Evolutionary conservation across 2,797 vertebrate species (phyloP).

Genomic region (Hippoglossus hippoglossus): DNA sequence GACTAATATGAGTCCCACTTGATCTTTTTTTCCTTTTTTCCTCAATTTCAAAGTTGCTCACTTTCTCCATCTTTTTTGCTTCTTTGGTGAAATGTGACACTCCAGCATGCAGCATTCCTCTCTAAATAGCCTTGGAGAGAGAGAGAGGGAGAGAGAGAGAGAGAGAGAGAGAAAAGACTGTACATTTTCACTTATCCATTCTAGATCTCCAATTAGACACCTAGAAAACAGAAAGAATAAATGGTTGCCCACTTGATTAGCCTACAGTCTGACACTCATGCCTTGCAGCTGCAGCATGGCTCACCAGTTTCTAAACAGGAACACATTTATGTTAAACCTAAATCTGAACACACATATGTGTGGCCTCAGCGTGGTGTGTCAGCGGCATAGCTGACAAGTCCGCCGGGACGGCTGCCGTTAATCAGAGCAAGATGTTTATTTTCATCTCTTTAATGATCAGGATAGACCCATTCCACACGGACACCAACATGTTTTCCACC

Average conservation of each 20-base stretch:
- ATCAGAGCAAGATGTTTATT: slow-evolving; percentile 78
- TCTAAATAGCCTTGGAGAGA: slow-evolving; percentile 50
- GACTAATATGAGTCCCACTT: slow-evolving; percentile 17
- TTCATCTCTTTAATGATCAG: slow-evolving; percentile 74
- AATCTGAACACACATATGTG: slow-evolving; percentile 58
- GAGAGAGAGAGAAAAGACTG: slow-evolving; percentile 3
- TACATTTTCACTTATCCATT: slow-evolving; percentile 40
- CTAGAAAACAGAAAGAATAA: background rate
- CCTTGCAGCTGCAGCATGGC: slow-evolving; percentile 36
- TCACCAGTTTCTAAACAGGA: slow-evolving; percentile 40
- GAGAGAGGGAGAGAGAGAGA: background rate
- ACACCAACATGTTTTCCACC: slow-evolving; percentile 66
- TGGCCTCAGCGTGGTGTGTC: slow-evolving; percentile 23
- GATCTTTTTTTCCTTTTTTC: slow-evolving; percentile 12
- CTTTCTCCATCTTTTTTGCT: slow-evolving; percentile 51
- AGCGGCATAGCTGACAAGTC: slow-evolving; percentile 55
- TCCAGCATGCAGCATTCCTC: slow-evolving; percentile 65
- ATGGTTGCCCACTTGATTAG: background rate
- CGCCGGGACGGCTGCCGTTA: slow-evolving; percentile 50
- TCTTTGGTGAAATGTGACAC: slow-evolving; percentile 76
- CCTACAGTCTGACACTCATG: slow-evolving; percentile 23
- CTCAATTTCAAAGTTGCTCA: slow-evolving; percentile 38
- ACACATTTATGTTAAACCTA: slow-evolving; percentile 60
- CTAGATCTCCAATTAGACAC: slow-evolving; percentile 31
- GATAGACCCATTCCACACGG: slow-evolving; percentile 53